Percentiles rank a stretch among this genome's conserved stretches.
These are phyloP conservation scores for Heterochromis multidens DNA, from an alignment of 2,113 vertebrate genomes.

Conservation along the genomic window DNA sequence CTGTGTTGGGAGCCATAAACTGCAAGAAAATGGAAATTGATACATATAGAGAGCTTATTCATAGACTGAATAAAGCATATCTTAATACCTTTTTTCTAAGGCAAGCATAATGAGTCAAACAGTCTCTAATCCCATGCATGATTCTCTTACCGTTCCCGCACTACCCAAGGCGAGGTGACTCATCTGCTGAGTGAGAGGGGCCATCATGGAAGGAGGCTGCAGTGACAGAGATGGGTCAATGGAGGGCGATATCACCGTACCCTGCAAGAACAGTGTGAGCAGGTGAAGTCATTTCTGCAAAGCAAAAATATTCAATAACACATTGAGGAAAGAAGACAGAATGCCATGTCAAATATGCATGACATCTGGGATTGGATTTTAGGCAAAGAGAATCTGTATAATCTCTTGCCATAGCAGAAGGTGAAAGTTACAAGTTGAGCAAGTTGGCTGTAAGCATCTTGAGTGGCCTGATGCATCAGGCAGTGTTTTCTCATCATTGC, in stretches of 20 bases:
- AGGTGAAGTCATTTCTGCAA: background rate
- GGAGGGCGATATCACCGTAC: slow-evolving; percentile 95
- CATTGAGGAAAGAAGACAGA: background rate
- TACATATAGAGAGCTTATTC: background rate
- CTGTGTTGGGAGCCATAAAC: slow-evolving; percentile 92
- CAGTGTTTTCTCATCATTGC: slow-evolving; percentile 6
- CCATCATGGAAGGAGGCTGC: slow-evolving; percentile 93
- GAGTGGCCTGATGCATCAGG: slow-evolving; percentile 4
- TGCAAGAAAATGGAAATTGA: slow-evolving; percentile 54
- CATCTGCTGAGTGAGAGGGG: slow-evolving; percentile 95
- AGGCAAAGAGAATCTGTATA: background rate
- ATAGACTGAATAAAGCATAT: background rate
- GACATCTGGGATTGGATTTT: background rate
- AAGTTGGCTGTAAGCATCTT: slow-evolving; percentile 27
- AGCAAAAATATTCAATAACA: background rate
- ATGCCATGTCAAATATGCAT: background rate
- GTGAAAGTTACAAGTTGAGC: slow-evolving; percentile 9
- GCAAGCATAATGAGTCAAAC: background rate
- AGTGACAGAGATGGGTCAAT: slow-evolving; percentile 98
- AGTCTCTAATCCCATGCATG: background rate
- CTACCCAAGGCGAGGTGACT: slow-evolving; percentile 93
- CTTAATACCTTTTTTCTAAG: background rate
- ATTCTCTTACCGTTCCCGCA: slow-evolving; percentile 84
- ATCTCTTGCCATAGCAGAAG: slow-evolving; percentile 6
- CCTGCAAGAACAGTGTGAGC: slow-evolving; percentile 68